phyloP scores from a whole-genome alignment of 2,888 invertebrate species.

The Troilus luridus region DNA sequence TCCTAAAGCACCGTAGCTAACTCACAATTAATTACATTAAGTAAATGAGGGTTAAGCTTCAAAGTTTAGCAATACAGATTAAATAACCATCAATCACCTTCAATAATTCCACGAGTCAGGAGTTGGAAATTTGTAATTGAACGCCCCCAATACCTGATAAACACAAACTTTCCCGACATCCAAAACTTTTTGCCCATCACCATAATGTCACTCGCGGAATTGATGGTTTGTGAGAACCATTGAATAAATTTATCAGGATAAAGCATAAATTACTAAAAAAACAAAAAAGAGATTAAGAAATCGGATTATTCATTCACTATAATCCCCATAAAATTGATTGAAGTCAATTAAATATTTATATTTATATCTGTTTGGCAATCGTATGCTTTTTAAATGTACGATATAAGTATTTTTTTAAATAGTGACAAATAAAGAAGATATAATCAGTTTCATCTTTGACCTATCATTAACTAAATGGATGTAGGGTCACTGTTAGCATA shows the following conservation, averaged over 20 bases:
- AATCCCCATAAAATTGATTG: background rate
- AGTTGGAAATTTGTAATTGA: constrained; percentile 32
- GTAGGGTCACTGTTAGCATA: too few relatives aligned
- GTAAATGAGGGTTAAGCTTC: constrained; percentile 23
- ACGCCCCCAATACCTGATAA: constrained; percentile 32
- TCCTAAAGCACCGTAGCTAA: background rate
- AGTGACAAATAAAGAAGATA: too few relatives aligned
- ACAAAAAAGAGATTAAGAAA: background rate
- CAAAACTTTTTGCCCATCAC: constrained; percentile 29
- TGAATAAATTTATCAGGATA: constrained; percentile 28
- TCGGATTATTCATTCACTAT: background rate
- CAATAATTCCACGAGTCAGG: constrained; percentile 7
- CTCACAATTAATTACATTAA: constrained; percentile 19
- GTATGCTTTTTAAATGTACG: too few relatives aligned
- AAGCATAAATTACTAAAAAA: background rate
- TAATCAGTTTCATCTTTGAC: too few relatives aligned
- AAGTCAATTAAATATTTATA: too few relatives aligned
- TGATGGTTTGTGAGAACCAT: constrained; percentile 18
- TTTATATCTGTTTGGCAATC: too few relatives aligned
- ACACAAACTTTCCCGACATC: constrained; percentile 22
- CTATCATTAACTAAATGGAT: too few relatives aligned
- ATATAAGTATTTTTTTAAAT: too few relatives aligned
- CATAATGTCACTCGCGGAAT: constrained; percentile 29
- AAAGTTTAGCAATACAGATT: constrained; percentile 31
- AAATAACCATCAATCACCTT: constrained; percentile 26